Percentiles rank a stretch among this genome's conserved stretches.
Evolutionary conservation across 2,113 vertebrate genomes (phyloP).

Genomic region (Sclerurus mexicanus): DNA sequence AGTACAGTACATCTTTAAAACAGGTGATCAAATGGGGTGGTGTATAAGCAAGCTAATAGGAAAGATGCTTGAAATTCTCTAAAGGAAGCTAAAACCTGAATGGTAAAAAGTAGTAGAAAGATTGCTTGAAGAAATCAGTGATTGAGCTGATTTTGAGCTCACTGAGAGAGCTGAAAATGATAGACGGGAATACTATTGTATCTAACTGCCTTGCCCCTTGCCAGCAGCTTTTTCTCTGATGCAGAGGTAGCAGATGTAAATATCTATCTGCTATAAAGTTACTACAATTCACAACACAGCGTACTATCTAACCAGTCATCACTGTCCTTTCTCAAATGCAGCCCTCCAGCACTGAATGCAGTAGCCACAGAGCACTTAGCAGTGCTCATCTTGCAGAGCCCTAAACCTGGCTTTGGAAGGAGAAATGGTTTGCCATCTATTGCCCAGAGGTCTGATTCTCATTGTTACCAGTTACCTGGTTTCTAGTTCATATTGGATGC

Average conservation of each 20-base stretch:
- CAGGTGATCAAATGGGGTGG: not conserved
- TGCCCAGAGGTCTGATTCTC: not conserved
- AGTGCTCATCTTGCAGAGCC: not conserved
- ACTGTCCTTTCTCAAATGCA: not conserved
- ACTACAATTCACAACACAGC: not conserved
- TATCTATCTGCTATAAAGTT: not conserved
- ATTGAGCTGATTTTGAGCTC: not conserved
- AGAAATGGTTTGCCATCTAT: not conserved
- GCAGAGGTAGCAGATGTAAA: not conserved
- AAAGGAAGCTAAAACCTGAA: not conserved
- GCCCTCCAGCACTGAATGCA: not conserved
- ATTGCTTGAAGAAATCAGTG: not conserved
- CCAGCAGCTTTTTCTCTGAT: not conserved
- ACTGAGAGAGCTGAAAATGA: not conserved
- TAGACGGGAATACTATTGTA: not conserved
- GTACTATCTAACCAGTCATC: not conserved
- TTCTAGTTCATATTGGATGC: conserved; percentile 27
- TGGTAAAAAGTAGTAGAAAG: not conserved
- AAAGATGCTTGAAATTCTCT: not conserved
- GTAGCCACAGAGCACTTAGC: not conserved
- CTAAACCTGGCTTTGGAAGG: not conserved
- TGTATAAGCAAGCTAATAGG: not conserved
- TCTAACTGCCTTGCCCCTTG: not conserved
- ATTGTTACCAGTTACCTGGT: not conserved
- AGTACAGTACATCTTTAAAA: not conserved